A percentile compares a stretch with the other conserved stretches of the same genome.
These are phyloP conservation scores for Laupala kohalensis DNA, from an alignment of 1,140 invertebrate genomes.

Conservation along the genomic window DNA sequence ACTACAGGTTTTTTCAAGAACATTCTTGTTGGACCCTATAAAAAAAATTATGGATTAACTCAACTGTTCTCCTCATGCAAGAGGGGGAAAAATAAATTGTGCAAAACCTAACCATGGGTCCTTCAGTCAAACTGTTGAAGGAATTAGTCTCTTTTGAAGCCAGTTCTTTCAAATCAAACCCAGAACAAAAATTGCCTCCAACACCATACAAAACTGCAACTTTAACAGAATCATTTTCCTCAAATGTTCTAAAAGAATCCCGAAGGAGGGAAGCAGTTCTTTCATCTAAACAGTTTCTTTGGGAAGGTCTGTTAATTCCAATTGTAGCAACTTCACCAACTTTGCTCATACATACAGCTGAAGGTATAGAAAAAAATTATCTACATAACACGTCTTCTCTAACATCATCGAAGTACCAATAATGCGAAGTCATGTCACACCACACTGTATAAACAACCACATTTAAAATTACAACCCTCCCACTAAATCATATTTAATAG, in stretches of 20 bases:
- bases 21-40: slow-evolving; percentile 44
- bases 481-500: no score
- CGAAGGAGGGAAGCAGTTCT: slow-evolving; percentile 49
- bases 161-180: slow-evolving; percentile 67
- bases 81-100: background rate
- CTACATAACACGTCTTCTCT: no score
- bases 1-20: slow-evolving; percentile 70
- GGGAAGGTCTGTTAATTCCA: slow-evolving; percentile 71
- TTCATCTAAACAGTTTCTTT: slow-evolving; percentile 66
- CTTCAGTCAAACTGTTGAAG: background rate
- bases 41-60: background rate
- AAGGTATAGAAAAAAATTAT: no score
- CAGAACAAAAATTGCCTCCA: slow-evolving; percentile 82
- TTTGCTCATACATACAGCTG: no score
- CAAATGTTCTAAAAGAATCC: slow-evolving; percentile 62
- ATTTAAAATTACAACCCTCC: no score
- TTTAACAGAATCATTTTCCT: slow-evolving; percentile 50
- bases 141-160: background rate
- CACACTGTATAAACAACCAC: no score
- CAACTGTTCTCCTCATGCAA: background rate
- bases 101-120: background rate
- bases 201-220: slow-evolving; percentile 73
- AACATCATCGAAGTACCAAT: no score
- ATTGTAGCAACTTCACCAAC: slow-evolving; percentile 65
- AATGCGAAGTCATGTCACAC: no score